A percentile compares a stretch with the other conserved stretches of the same genome.
These are phyloP conservation scores for Pogonomyrmex barbatus DNA, from an alignment of 1,140 invertebrate genomes.

Conservation along the genomic window DNA sequence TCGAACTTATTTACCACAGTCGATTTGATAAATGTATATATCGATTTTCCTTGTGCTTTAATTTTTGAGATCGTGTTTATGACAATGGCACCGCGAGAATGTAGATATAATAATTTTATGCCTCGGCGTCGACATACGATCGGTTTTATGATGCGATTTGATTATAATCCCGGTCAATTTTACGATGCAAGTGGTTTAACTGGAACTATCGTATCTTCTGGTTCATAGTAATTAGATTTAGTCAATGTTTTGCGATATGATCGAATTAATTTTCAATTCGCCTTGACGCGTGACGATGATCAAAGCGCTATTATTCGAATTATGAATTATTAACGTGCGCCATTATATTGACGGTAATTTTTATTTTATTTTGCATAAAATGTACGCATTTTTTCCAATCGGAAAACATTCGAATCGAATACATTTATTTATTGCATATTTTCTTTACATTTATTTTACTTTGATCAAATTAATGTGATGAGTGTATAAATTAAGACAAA, in stretches of 20 bases:
- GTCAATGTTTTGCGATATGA: constrained; percentile 38
- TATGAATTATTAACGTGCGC: constrained; percentile 24
- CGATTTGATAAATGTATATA: neutral
- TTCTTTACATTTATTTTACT: neutral
- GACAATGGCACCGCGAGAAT: neutral
- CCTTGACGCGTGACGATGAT: constrained; percentile 4
- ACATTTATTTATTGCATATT: neutral
- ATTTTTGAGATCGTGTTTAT: constrained; percentile 21
- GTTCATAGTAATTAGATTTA: constrained; percentile 63
- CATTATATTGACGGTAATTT: constrained; percentile 20
- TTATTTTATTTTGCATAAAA: neutral
- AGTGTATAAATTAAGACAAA: neutral
- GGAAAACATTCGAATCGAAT: too few relatives aligned
- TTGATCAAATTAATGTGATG: neutral
- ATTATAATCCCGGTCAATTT: constrained; percentile 50
- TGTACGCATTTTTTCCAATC: neutral
- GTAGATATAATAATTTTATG: constrained; percentile 2
- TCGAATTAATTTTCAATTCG: constrained; percentile 49
- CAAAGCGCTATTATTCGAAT: neutral
- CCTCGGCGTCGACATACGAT: neutral
- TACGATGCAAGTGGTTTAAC: constrained; percentile 19
- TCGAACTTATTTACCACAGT: neutral
- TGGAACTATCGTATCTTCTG: constrained; percentile 17
- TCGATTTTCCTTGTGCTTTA: neutral
- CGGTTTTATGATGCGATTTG: constrained; percentile 47